Base-by-base conservation (phyloP, 2,113 vertebrate species). In the Oryzias woworae region DNA sequence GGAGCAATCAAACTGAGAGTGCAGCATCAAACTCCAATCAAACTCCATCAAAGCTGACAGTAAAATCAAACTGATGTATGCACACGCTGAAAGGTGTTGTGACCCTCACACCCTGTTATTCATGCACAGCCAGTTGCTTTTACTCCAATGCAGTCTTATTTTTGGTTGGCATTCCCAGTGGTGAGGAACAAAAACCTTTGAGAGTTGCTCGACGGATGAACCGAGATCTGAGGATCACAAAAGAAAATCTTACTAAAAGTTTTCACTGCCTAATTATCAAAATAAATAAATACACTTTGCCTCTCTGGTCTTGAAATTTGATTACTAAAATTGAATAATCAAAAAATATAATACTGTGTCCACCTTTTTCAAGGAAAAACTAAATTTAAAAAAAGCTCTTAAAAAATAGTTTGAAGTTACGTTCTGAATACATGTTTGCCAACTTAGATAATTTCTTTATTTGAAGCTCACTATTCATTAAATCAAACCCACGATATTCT, bases 1-100 rank as follows among this genome's bases (percentile, higher is more conserved):
- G 78, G 83, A 67, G 66, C 87, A 66, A 71, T 87, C 84, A 73
- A 71, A 82, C 45, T 53, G 77, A 80, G 76, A 77, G 65, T 75
- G 74, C 67, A 73, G 68, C 72, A 73, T 87, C 82, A 85, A 87
- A 89, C 86, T 84, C 75, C 75, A 81, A 88, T 90, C 83, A 81
- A 77, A 85, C 69, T 77, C 62, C 69, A 75, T 73, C 53, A 62
- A 71, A 68, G 72, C 47, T 79, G 85, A 85, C 85, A 77, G 82
- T 65, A 67, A 85, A 80, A 83, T 86, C 76, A 83, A 82, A 80
- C 63, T 42, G 55, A 73, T 77, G 75, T 69, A 74, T 64, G 62
- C 44, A 47, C 62, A 62, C 46, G 24, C 42, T 31, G 28, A 83
- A 77, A 85, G 78, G 74, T 86, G 82, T 53, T 28, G 55, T 70